Conservation (phyloP, 2,113 vertebrate species). For the Azemiops feae region DNA sequence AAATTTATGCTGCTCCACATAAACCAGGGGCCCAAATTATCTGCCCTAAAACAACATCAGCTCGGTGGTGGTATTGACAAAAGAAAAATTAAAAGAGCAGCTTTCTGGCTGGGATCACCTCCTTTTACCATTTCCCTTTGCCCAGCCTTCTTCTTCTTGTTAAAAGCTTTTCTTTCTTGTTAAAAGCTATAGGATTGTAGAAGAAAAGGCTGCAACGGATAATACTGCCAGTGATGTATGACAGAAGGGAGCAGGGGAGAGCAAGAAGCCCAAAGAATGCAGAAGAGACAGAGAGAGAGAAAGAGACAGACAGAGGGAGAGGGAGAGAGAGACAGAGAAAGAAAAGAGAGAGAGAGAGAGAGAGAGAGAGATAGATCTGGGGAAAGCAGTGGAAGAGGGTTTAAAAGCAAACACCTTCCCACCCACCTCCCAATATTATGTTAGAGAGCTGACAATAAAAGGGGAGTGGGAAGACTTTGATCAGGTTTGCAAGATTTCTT, state of each 20-base stretch:
- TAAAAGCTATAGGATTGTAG: neutral
- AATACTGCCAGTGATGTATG: neutral
- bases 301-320: too few species aligned
- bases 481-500: neutral
- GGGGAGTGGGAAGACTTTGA: neutral
- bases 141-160: neutral
- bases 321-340: accelerated
- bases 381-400: neutral
- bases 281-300: neutral
- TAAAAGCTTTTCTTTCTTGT: too few species aligned
- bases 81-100: conserved; percentile 1
- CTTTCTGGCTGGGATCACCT: neutral
- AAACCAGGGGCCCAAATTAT: neutral
- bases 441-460: neutral
- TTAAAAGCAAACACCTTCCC: neutral
- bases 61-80: neutral
- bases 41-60: neutral
- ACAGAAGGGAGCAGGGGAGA: neutral
- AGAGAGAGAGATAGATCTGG: neutral
- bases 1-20: neutral
- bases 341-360: too few species aligned
- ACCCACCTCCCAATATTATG: neutral
- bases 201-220: neutral
- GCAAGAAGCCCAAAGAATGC: neutral
- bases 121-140: neutral